A percentile compares a stretch with the other conserved stretches of the same genome.
Evolutionary conservation across 2,888 invertebrate genomes (phyloP).

Genomic region (Phalangium opilio): DNA sequence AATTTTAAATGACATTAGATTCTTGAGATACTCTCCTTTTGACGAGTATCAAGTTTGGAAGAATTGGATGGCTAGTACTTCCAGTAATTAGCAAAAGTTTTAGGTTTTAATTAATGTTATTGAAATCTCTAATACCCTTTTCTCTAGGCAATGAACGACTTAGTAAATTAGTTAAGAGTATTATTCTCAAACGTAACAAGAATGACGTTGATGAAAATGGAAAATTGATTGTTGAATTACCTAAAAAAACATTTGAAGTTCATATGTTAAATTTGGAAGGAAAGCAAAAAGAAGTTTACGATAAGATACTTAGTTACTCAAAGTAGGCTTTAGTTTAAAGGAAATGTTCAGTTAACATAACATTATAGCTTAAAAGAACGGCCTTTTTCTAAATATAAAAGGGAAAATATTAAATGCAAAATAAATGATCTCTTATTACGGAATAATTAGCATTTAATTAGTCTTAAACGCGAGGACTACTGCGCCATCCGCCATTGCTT

Average conservation of each 20-base stretch:
- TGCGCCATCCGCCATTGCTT: too few relatives aligned
- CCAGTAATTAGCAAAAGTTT: constrained; percentile 35
- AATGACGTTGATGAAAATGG: constrained; percentile 51
- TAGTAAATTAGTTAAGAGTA: constrained; percentile 63
- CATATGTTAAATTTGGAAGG: constrained; percentile 25
- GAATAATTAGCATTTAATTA: too few relatives aligned
- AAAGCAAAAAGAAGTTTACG: constrained; percentile 47
- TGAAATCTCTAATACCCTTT: constrained; percentile 11
- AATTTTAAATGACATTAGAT: constrained; percentile 36
- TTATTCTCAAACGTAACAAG: constrained; percentile 80
- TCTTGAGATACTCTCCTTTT: constrained; percentile 70
- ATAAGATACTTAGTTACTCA: constrained; percentile 41
- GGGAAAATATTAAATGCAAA: too few relatives aligned
- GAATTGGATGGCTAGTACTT: constrained; percentile 75
- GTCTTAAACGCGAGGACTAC: too few relatives aligned
- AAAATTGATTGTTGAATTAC: constrained; percentile 40
- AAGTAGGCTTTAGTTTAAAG: constrained; percentile 21
- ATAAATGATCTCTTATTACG: too few relatives aligned
- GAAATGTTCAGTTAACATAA: too few relatives aligned
- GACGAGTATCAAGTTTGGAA: constrained; percentile 83
- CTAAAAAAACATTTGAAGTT: constrained; percentile 44
- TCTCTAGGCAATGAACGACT: constrained; percentile 48
- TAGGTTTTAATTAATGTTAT: constrained; percentile 3
- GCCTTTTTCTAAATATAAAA: too few relatives aligned
- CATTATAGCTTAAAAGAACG: too few relatives aligned